Base-by-base conservation (phyloP, 2,797 vertebrate genomes). In the Atherinosoma microstoma region DNA sequence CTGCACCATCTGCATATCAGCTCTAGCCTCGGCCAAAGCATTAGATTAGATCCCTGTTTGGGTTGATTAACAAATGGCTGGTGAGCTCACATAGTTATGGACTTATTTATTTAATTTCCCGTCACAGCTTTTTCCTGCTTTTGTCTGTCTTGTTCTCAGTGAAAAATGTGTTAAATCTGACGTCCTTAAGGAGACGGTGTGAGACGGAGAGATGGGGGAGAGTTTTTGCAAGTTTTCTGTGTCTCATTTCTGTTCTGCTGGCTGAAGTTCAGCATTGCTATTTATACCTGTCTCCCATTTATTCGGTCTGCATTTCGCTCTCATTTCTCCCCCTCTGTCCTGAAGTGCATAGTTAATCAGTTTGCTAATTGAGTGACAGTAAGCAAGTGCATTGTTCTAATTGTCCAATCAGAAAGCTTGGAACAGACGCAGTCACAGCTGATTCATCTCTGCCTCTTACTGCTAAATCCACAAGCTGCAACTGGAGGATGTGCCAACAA, bases 31-130 rank as follows among this genome's bases (percentile, higher is more conserved):
- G 87, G 93, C 95, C 94, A 95, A 95, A 93, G 93, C 93, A 93
- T 94, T 94, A 94, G 93, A 95, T 95, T 94, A 95, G 95, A 94
- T 94, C 94, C 92, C 93, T 94, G 94, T 95, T 95, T 93, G 93
- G 92, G 93, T 93, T 95, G 94, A 95, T 95, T 94, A 95, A 94
- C 94, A 94, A 95, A 95, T 95, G 94, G 94, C 94, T 93, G 93
- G 89, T 91, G 93, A 93, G 93, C 93, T 91, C 90, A 87, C 86
- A 89, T 90, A 85, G 89, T 92, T 91, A 89, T 68, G 58, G 77
- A 87, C 58, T 91, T 90, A 83, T 91, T 88, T 91, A 87, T 90
- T 90, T 83, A 75, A 84, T 84, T 91, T 84, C 78, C 18, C 80
- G 70, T 89, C 74, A 70, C 86, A 73, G 77, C 77, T 84, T 84